These are phyloP conservation scores for Machimus rusticus DNA, from an alignment of 2,888 invertebrate genomes.

Conservation along the genomic window DNA sequence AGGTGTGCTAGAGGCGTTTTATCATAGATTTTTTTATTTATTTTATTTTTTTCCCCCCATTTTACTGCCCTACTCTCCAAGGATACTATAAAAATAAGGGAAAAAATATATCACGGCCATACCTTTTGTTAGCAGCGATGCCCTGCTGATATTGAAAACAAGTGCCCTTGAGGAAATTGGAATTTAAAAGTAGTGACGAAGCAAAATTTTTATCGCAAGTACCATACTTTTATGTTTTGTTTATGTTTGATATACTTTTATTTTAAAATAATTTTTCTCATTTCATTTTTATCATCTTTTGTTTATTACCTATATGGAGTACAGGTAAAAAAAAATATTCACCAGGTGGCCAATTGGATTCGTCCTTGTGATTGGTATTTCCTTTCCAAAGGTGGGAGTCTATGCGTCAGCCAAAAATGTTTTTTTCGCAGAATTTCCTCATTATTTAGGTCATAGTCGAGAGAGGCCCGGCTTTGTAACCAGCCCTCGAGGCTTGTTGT, in stretches of 20 bases:
- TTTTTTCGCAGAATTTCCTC: background rate
- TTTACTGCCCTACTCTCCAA: background rate
- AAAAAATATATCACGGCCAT: background rate
- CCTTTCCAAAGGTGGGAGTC: background rate
- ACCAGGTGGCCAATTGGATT: background rate
- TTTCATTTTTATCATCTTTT: background rate
- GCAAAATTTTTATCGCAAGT: background rate
- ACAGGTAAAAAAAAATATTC: background rate
- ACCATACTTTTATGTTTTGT: background rate
- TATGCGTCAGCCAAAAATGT: background rate
- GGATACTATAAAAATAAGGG: background rate
- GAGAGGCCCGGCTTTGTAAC: background rate
- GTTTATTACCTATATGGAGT: background rate
- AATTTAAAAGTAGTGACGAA: background rate
- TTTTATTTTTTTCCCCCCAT: background rate
- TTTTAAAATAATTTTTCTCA: background rate
- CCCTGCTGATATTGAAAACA: background rate
- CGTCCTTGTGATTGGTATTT: background rate
- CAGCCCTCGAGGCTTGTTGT: background rate
- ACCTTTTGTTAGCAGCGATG: background rate
- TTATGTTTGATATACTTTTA: background rate
- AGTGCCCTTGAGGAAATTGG: background rate
- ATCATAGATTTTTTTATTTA: background rate
- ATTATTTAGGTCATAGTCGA: slow-evolving; percentile 12
- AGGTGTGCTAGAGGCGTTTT: slow-evolving; percentile 51